Evolutionary conservation across 2,113 vertebrate species (phyloP).

Genomic region (Anolis carolinensis): DNA sequence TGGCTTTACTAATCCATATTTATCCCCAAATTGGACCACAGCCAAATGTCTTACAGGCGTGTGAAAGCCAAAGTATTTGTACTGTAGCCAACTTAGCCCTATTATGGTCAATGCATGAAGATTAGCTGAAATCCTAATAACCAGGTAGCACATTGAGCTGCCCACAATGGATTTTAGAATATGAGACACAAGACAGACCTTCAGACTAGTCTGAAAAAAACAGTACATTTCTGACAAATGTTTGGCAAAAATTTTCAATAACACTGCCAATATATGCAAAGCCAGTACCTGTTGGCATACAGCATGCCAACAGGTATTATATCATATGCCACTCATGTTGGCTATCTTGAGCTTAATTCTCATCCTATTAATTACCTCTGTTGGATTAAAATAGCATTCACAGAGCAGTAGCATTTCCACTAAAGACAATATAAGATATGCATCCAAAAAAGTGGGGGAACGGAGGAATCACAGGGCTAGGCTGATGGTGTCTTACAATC

Average conservation of each 20-base stretch:
- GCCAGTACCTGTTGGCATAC: slow-evolving; percentile 16
- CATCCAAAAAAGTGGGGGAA: not conserved
- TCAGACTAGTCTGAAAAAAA: slow-evolving; percentile 56
- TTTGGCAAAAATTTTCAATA: slow-evolving; percentile 51
- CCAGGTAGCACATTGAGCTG: not conserved
- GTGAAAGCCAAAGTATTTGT: slow-evolving; percentile 18
- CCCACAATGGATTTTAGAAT: not conserved
- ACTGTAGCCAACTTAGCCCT: slow-evolving; percentile 18
- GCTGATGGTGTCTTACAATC: too few relatives aligned
- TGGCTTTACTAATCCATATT: slow-evolving; percentile 32
- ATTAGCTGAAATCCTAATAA: slow-evolving; percentile 17
- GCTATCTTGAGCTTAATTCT: slow-evolving; percentile 46
- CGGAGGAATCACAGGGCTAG: too few relatives aligned
- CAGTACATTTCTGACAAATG: slow-evolving; percentile 54
- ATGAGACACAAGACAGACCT: slow-evolving; percentile 28
- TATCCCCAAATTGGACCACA: slow-evolving; percentile 33
- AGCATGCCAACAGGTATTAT: slow-evolving; percentile 45
- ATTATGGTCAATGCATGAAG: not conserved
- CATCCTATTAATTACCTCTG: slow-evolving; percentile 21
- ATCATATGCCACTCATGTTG: slow-evolving; percentile 46
- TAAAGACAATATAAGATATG: not conserved
- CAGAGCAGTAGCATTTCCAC: not conserved
- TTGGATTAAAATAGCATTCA: not conserved
- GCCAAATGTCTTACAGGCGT: slow-evolving; percentile 32
- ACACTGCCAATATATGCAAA: slow-evolving; percentile 42